Evolutionary conservation across 2,888 invertebrate species (phyloP).

Genomic region (Meteorus cinctellus): DNA sequence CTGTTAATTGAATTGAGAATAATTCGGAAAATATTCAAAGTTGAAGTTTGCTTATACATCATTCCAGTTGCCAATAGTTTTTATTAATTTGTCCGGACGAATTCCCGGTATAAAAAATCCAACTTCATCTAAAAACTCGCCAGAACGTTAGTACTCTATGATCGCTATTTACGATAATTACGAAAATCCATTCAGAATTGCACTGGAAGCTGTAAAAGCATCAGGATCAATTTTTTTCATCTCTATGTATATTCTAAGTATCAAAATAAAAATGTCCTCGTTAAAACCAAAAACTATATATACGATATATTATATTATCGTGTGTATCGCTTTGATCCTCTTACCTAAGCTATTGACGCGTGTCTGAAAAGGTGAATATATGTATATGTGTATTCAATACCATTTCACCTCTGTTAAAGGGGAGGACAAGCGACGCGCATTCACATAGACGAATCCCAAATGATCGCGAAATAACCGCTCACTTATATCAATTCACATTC

Average conservation of each 20-base stretch:
- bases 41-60: too few relatives aligned
- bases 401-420: constrained; percentile 1
- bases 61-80: too few relatives aligned
- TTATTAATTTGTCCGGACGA: too few relatives aligned
- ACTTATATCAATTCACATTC: constrained; percentile 71
- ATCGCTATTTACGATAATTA: too few relatives aligned
- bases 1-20: too few relatives aligned
- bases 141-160: too few relatives aligned
- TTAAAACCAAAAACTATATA: not conserved
- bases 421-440: constrained; percentile 13
- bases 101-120: too few relatives aligned
- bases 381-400: constrained; percentile 22
- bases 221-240: not conserved
- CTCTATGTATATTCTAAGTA: not conserved
- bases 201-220: not conserved
- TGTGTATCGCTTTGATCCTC: constrained; percentile 17
- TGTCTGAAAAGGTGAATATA: constrained; percentile 16
- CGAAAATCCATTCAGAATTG: too few relatives aligned
- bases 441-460: constrained; percentile 63
- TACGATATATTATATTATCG: not conserved
- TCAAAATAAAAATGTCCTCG: not conserved
- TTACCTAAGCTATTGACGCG: constrained; percentile 7
- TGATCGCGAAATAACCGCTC: constrained; percentile 73
- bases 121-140: too few relatives aligned
- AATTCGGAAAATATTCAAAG: too few relatives aligned